phyloP scores from a whole-genome alignment of 2,888 invertebrate species.

The Hypena proboscidalis region DNA sequence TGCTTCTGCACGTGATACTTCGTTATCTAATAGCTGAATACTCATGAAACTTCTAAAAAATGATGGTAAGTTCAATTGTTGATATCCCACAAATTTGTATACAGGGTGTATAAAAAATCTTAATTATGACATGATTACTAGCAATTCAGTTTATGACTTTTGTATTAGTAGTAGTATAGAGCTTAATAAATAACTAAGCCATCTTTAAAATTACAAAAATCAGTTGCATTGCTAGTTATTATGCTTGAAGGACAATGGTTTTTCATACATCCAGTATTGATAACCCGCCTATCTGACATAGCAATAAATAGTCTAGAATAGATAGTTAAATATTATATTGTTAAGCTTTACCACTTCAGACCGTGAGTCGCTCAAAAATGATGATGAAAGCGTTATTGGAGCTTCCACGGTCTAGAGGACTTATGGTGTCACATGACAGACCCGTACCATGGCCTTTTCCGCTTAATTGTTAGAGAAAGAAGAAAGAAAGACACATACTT shows the following conservation, averaged over 20 bases:
- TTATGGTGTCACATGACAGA: constrained; percentile 1
- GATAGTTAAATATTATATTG: constrained; percentile 74
- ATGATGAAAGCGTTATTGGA: constrained; percentile 27
- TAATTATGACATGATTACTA: too few species aligned
- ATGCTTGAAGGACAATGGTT: too few species aligned
- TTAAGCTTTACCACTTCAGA: constrained; percentile 69
- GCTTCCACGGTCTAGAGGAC: not conserved
- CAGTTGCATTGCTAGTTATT: too few species aligned
- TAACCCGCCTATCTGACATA: constrained; percentile 84
- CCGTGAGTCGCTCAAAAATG: constrained; percentile 60
- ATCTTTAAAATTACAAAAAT: too few species aligned
- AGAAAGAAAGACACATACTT: too few species aligned
- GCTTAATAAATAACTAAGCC: too few species aligned
- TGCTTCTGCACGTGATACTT: constrained; percentile 44
- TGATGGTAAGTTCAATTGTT: constrained; percentile 66
- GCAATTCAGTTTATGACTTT: too few species aligned
- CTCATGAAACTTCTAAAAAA: constrained; percentile 34
- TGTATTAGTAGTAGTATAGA: too few species aligned
- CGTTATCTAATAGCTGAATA: constrained; percentile 27
- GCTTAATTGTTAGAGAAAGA: too few species aligned
- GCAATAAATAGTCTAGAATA: constrained; percentile 84
- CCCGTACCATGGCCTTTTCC: too few species aligned
- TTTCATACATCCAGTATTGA: too few species aligned
- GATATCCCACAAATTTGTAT: constrained; percentile 67
- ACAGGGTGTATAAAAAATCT: too few species aligned